Evolutionary conservation across 2,797 vertebrate genomes (phyloP), one percentile per base, ranked within the genome.

Genomic region (Melanotaenia pygmaea): DNA sequence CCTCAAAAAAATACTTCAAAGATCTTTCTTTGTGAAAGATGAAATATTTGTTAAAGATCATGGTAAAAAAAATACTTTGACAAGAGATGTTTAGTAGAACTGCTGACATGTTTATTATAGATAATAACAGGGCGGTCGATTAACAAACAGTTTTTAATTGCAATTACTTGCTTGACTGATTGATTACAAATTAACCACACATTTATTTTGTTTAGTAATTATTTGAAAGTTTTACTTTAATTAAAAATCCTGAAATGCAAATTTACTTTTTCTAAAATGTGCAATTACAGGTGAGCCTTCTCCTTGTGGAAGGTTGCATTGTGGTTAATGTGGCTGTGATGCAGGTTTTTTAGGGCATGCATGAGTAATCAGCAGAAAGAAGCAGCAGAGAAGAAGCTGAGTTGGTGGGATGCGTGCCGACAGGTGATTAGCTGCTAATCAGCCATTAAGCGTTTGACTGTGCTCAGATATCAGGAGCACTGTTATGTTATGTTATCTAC

Each of bases 251-350:
- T 50, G 1, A 10, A 50, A 50, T 50, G 20, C 45, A n/a, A 47
- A 47, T 59, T 10, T 37, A 38, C n/a, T 63, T 4, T 10, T 13
- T 2, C 34, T 20, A 1, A 34, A 6, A 64, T 34, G 28, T 26
- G 20, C 34, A 10, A 37, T 24, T 26, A 54, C 4, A 16, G 14
- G 22, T 20, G 16, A 54, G 26, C 7, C 5, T 22, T 11, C n/a
- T 37, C 13, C 32, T 20, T 35, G 35, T 13, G 18, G 37, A 43
- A 67, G 18, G 24, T 67, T 32, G 35, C 35, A 26, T 57, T 57
- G 16, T 67, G 9, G 53, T 37, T 67, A 57, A 67, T 45, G 37
- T 32, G 20, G 20, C 37, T 30, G 54, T 26, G 20, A 53, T 53
- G 51, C 51, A 14, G 1, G 13, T 54, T 13, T 56, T 56, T 28